Evolutionary conservation across 1,140 invertebrate genomes (phyloP), one percentile per base, ranked within the genome.

Genomic region (Drosophila murphyi): DNA sequence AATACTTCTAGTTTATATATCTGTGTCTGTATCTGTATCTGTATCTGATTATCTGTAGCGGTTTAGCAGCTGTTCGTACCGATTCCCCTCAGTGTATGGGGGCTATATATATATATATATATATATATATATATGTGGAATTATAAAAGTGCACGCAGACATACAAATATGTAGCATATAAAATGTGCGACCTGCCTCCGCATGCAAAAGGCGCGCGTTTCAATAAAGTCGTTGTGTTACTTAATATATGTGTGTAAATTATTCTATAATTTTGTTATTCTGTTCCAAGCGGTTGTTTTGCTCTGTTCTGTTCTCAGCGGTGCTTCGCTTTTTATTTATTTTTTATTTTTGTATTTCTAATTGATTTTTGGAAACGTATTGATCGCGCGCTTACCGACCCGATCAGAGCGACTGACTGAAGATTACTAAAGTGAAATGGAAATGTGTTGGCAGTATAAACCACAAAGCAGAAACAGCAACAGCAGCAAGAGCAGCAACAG

Each of bases 401-500:
- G 80, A 88, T 85, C 78, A 78, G 78, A 76, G 59, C 83, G 80
- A 77, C 80, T 78, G 83, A 72, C 83, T 87, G 78, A 87, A 80
- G 80, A 83, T 83, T 83, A 87, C 83, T 87, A 72, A 87, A 76
- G 83, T 75, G 83, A 87, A 87, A 87, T 87, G 80, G 65, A 76
- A 87, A 88, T 88, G 82, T 83, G 80, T 80, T 89, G 73, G 76
- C 77, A 88, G 83, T 89, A 89, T 83, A 88, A 89, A 89, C 83
- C 85, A 75, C 83, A 76, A 81, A 70, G 83, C 80, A 88, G 62
- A 82, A 76, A 41, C 62, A 82, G 75, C 73, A 59, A 7, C 48
- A 57, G 5, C 50, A 52, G 45, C 70, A 32, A 32, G 47, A 68
- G 20, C 52, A 59, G 54, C 71, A 54, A 7, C 60, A 68, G 20